Percentiles rank a stretch among this genome's conserved stretches.
Evolutionary conservation across 2,113 vertebrate genomes (phyloP).

Genomic region (Pavo muticus): DNA sequence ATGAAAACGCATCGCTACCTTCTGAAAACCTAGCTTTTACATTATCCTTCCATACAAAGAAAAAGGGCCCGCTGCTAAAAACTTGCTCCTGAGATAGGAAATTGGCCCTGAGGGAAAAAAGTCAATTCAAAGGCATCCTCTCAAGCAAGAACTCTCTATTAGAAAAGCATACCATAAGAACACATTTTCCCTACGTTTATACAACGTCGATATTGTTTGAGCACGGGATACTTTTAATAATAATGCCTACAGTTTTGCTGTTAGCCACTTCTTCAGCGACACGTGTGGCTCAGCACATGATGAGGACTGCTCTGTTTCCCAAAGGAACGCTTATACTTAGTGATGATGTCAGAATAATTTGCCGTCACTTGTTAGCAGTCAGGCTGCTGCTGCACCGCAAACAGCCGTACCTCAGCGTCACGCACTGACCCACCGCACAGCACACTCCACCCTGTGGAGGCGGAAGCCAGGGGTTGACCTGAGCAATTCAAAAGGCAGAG

Average conservation of each 20-base stretch:
- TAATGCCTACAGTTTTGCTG: neutral
- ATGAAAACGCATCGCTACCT: neutral
- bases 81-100: neutral
- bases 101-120: neutral
- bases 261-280: neutral
- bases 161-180: neutral
- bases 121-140: neutral
- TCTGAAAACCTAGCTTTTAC: neutral
- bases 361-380: neutral
- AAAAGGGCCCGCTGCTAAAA: neutral
- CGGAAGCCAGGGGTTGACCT: neutral
- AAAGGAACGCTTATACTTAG: neutral
- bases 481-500: neutral
- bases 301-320: neutral
- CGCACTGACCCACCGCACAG: neutral
- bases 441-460: fast-evolving
- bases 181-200: neutral
- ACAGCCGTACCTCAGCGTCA: neutral
- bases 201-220: neutral
- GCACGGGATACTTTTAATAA: neutral
- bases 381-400: neutral
- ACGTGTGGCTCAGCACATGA: neutral
- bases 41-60: neutral
- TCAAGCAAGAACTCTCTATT: neutral
- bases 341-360: neutral